Conservation (phyloP, 1,140 invertebrate genomes). For the Drosophila paulistorum region DNA sequence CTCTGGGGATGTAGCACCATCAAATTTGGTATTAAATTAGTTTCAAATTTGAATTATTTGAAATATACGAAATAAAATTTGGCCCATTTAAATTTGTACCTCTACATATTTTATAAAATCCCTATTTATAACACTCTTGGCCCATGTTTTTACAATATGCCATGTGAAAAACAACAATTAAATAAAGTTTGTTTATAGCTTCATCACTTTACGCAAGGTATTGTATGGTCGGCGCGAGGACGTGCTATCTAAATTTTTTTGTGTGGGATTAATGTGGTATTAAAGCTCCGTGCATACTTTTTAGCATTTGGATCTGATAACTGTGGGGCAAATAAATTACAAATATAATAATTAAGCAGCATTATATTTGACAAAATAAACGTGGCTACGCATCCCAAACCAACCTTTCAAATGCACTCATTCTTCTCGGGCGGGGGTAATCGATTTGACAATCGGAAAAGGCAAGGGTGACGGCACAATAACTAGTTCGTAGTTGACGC, state of each 20-base stretch:
- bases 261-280: slow-evolving; percentile 73
- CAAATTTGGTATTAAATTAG: too few species aligned
- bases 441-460: slow-evolving; percentile 30
- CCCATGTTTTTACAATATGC: too few species aligned
- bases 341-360: slow-evolving; percentile 81
- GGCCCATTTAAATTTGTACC: too few species aligned
- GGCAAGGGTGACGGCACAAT: not conserved
- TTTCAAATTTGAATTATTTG: too few species aligned
- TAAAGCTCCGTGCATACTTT: slow-evolving; percentile 64
- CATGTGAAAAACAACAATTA: too few species aligned
- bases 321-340: slow-evolving; percentile 75
- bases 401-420: not conserved
- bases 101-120: too few species aligned
- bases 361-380: slow-evolving; percentile 80
- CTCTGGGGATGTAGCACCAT: too few species aligned
- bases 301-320: slow-evolving; percentile 75
- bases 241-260: slow-evolving; percentile 1
- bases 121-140: too few species aligned
- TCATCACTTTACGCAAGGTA: too few species aligned
- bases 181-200: too few species aligned
- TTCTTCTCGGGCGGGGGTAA: slow-evolving; percentile 17
- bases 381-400: slow-evolving; percentile 18
- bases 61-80: too few species aligned
- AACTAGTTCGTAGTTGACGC: slow-evolving; percentile 25
- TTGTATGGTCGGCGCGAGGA: too few species aligned